Conservation (phyloP, 2,113 vertebrate genomes). For the Myiagra hebetior region DNA sequence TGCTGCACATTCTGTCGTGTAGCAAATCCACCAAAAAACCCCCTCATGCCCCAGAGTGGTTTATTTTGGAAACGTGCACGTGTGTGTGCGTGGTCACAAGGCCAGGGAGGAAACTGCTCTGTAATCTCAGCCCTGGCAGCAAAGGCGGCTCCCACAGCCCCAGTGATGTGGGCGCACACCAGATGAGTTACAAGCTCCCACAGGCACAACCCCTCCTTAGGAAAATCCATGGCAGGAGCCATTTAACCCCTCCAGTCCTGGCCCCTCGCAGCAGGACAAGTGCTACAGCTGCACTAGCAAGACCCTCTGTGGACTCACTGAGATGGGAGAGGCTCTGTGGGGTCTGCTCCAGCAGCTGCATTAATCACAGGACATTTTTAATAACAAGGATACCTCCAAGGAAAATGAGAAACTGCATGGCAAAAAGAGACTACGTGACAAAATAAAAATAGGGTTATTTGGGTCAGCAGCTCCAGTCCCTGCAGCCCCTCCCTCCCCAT, state of each 20-base stretch:
- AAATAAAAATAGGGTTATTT: neutral
- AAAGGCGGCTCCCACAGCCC: conserved; percentile 2
- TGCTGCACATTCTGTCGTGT: neutral
- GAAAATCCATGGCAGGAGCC: neutral
- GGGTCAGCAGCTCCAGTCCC: neutral
- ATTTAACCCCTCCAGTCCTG: neutral
- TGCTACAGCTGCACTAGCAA: rapidly evolving
- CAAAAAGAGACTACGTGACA: neutral
- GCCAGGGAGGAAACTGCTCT: neutral
- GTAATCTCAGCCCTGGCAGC: neutral
- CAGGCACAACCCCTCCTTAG: neutral
- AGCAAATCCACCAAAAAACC: neutral
- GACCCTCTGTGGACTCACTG: rapidly evolving
- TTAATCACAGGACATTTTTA: neutral
- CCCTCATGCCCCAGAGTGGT: neutral
- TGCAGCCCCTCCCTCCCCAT: neutral
- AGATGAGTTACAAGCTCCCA: neutral
- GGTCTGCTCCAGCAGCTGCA: rapidly evolving
- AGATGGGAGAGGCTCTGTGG: neutral
- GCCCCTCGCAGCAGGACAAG: rapidly evolving
- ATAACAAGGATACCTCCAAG: neutral
- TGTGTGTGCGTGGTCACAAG: neutral
- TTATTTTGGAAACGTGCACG: neutral
- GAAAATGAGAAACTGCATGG: neutral
- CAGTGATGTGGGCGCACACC: conserved; percentile 25